phyloP scores from a whole-genome alignment of 2,888 invertebrate species.

The Drosophila phalerata region DNA sequence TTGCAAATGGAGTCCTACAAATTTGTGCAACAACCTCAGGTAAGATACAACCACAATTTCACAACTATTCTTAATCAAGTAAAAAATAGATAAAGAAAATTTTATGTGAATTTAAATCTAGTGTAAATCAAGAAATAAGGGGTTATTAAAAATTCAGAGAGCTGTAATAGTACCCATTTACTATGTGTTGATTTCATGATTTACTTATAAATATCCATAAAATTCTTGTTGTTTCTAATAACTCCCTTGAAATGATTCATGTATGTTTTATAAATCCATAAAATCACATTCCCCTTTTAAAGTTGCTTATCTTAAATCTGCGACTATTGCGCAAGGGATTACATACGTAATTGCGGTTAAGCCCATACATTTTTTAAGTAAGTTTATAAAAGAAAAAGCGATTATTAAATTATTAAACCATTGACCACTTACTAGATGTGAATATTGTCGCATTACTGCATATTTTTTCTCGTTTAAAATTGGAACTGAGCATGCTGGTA shows the following conservation, averaged over 20 bases:
- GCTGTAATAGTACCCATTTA: too few relatives aligned
- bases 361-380: not conserved
- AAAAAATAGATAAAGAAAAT: not conserved
- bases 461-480: too few relatives aligned
- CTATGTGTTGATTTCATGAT: too few relatives aligned
- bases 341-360: not conserved
- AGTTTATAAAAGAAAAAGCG: not conserved
- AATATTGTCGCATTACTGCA: too few relatives aligned
- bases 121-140: too few relatives aligned
- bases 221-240: not conserved
- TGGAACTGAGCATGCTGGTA: too few relatives aligned
- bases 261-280: not conserved
- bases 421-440: too few relatives aligned
- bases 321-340: not conserved
- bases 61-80: not conserved
- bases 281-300: not conserved
- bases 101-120: too few relatives aligned
- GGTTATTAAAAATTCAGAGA: too few relatives aligned
- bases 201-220: not conserved
- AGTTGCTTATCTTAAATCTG: not conserved
- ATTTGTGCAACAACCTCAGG: constrained; percentile 6
- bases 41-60: not conserved
- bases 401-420: not conserved
- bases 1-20: not conserved
- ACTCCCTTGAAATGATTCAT: not conserved